Conservation (phyloP, 2,888 invertebrate genomes). For the Xanthia togata region DNA sequence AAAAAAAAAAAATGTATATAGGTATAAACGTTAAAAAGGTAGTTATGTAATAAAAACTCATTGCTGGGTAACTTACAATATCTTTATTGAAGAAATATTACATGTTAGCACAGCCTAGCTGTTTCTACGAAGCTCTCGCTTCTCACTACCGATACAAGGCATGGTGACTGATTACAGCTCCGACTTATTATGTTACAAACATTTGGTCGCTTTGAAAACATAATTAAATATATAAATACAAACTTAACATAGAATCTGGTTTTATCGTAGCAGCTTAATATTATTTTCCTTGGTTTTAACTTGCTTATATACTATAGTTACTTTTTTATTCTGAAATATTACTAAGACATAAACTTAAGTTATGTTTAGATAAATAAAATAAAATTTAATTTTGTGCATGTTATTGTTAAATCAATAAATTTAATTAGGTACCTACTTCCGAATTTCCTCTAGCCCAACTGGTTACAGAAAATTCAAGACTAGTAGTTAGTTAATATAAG, state of each 20-base stretch:
- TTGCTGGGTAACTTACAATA: slow-evolving; percentile 83
- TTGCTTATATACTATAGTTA: no score
- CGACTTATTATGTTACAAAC: slow-evolving; percentile 55
- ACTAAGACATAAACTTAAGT: no score
- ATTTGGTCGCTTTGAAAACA: slow-evolving; percentile 41
- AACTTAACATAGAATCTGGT: neutral
- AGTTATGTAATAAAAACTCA: slow-evolving; percentile 65
- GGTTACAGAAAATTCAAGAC: neutral
- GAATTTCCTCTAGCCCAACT: neutral
- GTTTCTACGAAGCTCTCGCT: slow-evolving; percentile 82
- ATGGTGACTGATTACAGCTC: slow-evolving; percentile 75
- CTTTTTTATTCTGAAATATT: no score
- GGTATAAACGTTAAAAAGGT: neutral
- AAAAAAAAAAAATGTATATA: no score
- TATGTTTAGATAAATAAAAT: no score
- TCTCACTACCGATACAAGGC: slow-evolving; percentile 80
- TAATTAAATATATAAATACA: neutral
- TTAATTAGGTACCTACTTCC: no score
- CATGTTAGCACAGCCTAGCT: slow-evolving; percentile 88
- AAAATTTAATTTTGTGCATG: neutral
- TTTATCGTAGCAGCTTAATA: neutral
- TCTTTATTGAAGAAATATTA: slow-evolving; percentile 88
- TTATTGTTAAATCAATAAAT: neutral
- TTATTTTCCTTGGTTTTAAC: neutral
- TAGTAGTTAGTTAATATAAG: neutral